Conservation (phyloP, 2,113 vertebrate genomes). For the Corydoras maculifer region DNA sequence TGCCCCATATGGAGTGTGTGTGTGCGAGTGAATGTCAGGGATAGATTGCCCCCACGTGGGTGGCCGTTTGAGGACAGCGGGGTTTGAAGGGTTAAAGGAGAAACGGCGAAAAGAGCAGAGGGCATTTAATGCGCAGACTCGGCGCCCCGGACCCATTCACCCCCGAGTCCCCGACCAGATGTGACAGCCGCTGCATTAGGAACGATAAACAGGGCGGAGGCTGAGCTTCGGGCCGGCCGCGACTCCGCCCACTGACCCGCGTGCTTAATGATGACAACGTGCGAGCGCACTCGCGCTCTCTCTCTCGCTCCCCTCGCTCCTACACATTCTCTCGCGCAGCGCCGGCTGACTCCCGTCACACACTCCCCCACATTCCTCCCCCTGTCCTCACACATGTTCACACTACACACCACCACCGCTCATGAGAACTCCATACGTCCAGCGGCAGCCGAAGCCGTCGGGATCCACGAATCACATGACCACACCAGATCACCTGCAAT, state of each 20-base stretch:
- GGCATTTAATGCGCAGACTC: conserved; percentile 61
- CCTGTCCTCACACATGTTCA: not conserved
- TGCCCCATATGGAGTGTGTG: too few species aligned
- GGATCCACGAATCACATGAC: not conserved
- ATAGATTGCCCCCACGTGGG: too few species aligned
- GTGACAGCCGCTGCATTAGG: conserved; percentile 70
- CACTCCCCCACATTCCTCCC: conserved; percentile 14
- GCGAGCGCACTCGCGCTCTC: conserved; percentile 16
- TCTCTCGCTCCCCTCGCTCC: conserved; percentile 17
- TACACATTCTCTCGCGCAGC: conserved; percentile 13
- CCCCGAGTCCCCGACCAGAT: conserved; percentile 66
- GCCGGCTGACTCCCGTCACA: conserved; percentile 16
- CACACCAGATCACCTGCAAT: too few species aligned
- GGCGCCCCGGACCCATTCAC: conserved; percentile 69
- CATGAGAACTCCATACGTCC: not conserved
- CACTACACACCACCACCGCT: not conserved
- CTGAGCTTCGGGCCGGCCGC: conserved; percentile 57
- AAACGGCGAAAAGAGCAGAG: conserved; percentile 63
- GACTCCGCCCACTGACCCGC: conserved; percentile 67
- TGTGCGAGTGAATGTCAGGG: too few species aligned
- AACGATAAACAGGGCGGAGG: conserved; percentile 71
- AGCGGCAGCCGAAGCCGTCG: not conserved
- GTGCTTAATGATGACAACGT: conserved; percentile 71
- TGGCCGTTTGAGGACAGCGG: not conserved
- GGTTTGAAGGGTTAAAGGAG: conserved; percentile 35